phyloP scores from a whole-genome alignment of 2,113 vertebrate genomes.

The Proterorhinus semilunaris region DNA sequence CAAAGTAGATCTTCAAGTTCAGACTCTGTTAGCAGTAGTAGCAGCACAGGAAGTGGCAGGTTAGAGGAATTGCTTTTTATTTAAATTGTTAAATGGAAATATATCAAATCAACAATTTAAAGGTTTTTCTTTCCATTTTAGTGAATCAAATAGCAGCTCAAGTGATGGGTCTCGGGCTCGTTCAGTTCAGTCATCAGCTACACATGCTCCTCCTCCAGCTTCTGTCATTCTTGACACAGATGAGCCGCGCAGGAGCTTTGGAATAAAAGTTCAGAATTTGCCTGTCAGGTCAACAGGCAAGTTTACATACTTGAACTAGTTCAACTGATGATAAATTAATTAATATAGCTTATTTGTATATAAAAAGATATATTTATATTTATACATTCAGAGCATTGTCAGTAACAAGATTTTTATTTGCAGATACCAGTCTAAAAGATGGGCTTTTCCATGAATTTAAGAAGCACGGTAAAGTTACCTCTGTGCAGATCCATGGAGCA shows the following conservation, averaged over 20 bases:
- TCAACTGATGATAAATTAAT: too few species aligned
- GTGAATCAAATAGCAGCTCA: conserved; percentile 96
- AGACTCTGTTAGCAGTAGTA: conserved; percentile 96
- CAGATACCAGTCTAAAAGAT: conserved; percentile 99
- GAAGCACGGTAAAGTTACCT: conserved; percentile 98
- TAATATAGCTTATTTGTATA: too few species aligned
- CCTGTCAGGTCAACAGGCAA: conserved; percentile 96
- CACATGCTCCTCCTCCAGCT: conserved; percentile 87
- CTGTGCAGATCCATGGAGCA: conserved; percentile 95
- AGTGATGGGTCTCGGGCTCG: conserved; percentile 93
- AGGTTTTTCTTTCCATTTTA: conserved; percentile 59
- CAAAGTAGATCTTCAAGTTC: conserved; percentile 93
- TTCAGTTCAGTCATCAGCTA: conserved; percentile 92
- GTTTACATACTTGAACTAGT: conserved; percentile 7
- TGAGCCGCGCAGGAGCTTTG: conserved; percentile 97
- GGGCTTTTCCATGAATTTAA: conserved; percentile 99
- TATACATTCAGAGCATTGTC: not conserved
- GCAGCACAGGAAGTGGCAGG: conserved; percentile 97
- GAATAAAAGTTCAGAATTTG: conserved; percentile 98
- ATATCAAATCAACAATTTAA: not conserved
- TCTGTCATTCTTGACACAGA: conserved; percentile 87
- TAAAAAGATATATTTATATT: not conserved
- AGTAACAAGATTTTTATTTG: conserved; percentile 5
- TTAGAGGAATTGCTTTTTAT: conserved; percentile 57
- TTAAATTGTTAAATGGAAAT: not conserved